A percentile compares a stretch with the other conserved stretches of the same genome.
Conservation (phyloP, 2,113 vertebrate species). For the Danionella cerebrum region DNA sequence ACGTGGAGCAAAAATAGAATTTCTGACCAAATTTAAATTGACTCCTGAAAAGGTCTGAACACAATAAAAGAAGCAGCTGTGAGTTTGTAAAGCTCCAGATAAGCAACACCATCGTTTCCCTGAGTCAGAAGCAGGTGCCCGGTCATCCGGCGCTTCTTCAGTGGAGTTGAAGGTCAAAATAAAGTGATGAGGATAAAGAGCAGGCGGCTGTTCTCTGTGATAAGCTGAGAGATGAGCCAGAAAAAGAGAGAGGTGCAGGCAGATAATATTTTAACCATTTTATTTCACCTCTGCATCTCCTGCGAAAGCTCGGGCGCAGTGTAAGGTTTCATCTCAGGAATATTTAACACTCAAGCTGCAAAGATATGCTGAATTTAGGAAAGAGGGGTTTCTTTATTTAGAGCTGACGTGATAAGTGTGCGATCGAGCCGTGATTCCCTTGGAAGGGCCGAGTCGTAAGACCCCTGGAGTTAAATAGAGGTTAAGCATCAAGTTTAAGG, state of each 20-base stretch:
- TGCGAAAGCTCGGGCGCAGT: not conserved
- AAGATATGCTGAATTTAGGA: not conserved
- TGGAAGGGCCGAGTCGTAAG: not conserved
- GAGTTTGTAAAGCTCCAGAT: conserved; percentile 7
- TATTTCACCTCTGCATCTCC: too few relatives aligned
- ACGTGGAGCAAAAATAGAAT: not conserved
- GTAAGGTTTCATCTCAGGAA: not conserved
- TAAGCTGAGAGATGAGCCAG: conserved; percentile 29
- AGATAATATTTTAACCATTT: conserved; percentile 25
- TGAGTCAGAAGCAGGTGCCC: conserved; percentile 12
- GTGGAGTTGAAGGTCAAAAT: conserved; percentile 31
- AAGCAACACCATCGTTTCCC: not conserved
- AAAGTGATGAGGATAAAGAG: conserved; percentile 20
- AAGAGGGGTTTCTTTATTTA: conserved; percentile 2
- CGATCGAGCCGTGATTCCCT: not conserved
- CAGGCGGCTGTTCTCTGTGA: conserved; percentile 32
- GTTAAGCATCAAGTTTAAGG: not conserved
- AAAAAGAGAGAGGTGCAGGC: conserved; percentile 23
- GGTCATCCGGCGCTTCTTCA: conserved; percentile 19
- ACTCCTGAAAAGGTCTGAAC: too few relatives aligned
- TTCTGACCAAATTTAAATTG: too few relatives aligned
- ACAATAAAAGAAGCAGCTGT: conserved; percentile 5
- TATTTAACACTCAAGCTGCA: not conserved
- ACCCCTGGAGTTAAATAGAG: not conserved
- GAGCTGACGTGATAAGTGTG: not conserved